Evolutionary conservation across 2,888 invertebrate species (phyloP), one percentile per base, ranked within the genome.

Genomic region (Scaptomyza cyrtandrae): DNA sequence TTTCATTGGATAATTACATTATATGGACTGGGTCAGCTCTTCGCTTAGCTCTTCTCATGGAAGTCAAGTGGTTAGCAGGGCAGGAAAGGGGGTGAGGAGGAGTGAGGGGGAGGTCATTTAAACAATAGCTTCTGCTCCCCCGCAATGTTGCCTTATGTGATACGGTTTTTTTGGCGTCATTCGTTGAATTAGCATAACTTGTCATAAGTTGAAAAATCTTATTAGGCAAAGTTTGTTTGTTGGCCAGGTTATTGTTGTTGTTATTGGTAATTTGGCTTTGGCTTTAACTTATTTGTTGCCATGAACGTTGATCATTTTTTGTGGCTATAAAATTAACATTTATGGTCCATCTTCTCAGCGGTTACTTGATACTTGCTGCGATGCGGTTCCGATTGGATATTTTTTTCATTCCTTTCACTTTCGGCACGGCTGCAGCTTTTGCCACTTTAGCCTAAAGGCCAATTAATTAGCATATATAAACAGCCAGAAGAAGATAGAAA

Each of bases 181-280:
- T 71, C 60, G 56, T 59, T 45, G 71, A 87, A 86, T 86, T 86
- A 88, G 88, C 86, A 86, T 86, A 86, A 87, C 86, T 87, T 86
- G 87, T 87, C 86, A 87, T 85, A 86, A 87, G 86, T 86, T 87
- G 76, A 85, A 85, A 85, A 83, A 85, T 85, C 85, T 86, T 88
- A 85, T 85, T 85, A 85, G 88, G 84, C 80, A 57, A 75, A 74
- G 53, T 63, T 63, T 49, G 19, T 58, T 58, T 60, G 67, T 62
- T 50, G 44, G 39, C 45, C 44, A 49, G 44, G 54, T 55, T 58
- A 24, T 50, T 37, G 46, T 24, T 52, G 60, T 52, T 61, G 33
- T 48, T 52, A 55, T 43, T 33, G 10, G 33, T 33, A 10, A 10
- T 10, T 33, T 19, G 48, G 13, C 57, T 53, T 48, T 84, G 70